These are phyloP conservation scores for Tetragonula clypearis DNA, from an alignment of 1,140 invertebrate species.

Conservation along the genomic window DNA sequence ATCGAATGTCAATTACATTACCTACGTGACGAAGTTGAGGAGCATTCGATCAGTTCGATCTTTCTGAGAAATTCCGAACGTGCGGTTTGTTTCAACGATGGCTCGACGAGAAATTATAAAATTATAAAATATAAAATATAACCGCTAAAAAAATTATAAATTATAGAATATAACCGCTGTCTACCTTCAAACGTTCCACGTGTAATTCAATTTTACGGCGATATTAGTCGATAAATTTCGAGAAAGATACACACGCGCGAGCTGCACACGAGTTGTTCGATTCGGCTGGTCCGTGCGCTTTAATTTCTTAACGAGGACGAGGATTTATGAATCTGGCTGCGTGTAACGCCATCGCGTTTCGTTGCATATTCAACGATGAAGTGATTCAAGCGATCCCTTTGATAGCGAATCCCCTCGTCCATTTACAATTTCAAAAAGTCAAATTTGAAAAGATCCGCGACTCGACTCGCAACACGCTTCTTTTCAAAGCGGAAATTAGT, in stretches of 20 bases:
- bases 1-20: background rate
- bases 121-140: no score
- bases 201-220: background rate
- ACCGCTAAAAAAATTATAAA: no score
- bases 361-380: conserved; percentile 2
- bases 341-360: background rate
- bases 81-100: background rate
- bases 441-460: no score
- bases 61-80: background rate
- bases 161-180: no score
- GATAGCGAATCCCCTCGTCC: no score
- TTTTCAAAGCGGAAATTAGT: background rate
- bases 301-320: background rate
- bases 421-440: no score
- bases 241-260: background rate
- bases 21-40: background rate
- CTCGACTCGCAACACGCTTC: background rate
- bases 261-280: background rate
- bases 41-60: background rate
- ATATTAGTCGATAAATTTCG: conserved; percentile 3
- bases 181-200: background rate
- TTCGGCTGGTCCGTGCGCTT: background rate
- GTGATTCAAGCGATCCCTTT: background rate
- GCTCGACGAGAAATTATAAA: background rate
- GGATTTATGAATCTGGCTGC: conserved; percentile 9